A percentile compares a stretch with the other conserved stretches of the same genome.
These are phyloP conservation scores for Grammomys surdaster DNA, from an alignment of 2,113 vertebrate genomes.

Conservation along the genomic window DNA sequence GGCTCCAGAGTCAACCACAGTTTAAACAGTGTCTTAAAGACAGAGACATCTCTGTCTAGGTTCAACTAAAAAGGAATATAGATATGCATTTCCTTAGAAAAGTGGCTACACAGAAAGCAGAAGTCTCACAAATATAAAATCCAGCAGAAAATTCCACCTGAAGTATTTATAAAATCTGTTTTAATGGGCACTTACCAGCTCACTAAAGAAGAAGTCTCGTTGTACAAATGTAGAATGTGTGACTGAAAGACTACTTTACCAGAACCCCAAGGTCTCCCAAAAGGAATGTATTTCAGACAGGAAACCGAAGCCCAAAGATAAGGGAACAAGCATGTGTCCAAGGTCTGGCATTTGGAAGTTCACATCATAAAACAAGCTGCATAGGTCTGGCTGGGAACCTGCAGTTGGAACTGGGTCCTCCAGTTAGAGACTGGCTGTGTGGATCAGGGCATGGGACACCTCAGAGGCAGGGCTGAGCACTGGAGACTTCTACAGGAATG, in stretches of 20 bases:
- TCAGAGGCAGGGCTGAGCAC: not conserved
- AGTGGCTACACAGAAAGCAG: slow-evolving; percentile 47
- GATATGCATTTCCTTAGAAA: slow-evolving; percentile 77
- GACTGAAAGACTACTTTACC: slow-evolving; percentile 76
- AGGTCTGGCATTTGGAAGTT: slow-evolving; percentile 80
- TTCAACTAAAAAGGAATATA: slow-evolving; percentile 73
- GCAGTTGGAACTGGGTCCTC: slow-evolving; percentile 59
- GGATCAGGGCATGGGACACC: not conserved
- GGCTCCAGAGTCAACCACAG: slow-evolving; percentile 10
- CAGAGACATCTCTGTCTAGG: slow-evolving; percentile 54
- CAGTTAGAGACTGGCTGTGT: not conserved
- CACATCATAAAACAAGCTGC: slow-evolving; percentile 67
- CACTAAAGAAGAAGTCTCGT: slow-evolving; percentile 78
- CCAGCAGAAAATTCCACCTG: slow-evolving; percentile 80
- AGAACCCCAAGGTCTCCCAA: slow-evolving; percentile 82
- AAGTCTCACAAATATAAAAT: slow-evolving; percentile 75
- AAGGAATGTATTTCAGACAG: slow-evolving; percentile 84
- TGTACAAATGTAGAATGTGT: slow-evolving; percentile 82
- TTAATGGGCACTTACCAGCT: slow-evolving; percentile 81
- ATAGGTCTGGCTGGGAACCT: slow-evolving; percentile 66
- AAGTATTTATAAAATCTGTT: slow-evolving; percentile 86
- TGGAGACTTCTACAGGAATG: not conserved
- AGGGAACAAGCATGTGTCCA: slow-evolving; percentile 71
- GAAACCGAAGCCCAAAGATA: slow-evolving; percentile 77
- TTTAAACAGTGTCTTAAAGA: slow-evolving; percentile 16